A percentile compares a stretch with the other conserved stretches of the same genome.
Evolutionary conservation across 1,140 invertebrate species (phyloP).

Genomic region (Drosophila azteca): DNA sequence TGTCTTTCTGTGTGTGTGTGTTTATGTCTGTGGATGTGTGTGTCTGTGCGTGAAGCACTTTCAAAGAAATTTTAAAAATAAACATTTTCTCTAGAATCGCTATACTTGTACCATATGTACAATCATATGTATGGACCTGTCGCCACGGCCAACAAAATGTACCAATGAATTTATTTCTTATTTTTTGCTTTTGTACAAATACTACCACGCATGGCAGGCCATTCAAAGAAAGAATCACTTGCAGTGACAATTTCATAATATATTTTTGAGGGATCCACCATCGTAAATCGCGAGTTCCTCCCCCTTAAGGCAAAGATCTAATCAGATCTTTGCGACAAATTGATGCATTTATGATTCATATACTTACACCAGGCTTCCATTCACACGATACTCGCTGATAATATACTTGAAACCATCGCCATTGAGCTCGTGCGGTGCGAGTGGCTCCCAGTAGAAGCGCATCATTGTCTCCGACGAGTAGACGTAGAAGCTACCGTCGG

Average conservation of each 20-base stretch:
- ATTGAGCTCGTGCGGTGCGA: constrained; percentile 58
- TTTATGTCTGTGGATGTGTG: constrained; percentile 11
- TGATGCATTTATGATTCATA: neutral
- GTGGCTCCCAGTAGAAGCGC: constrained; percentile 67
- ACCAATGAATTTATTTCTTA: neutral
- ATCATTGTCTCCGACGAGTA: constrained; percentile 55
- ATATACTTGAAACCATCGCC: constrained; percentile 57
- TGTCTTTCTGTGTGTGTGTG: no score
- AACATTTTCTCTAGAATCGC: constrained; percentile 71
- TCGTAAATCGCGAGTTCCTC: no score
- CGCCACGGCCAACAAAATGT: neutral
- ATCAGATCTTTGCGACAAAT: no score
- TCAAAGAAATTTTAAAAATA: constrained; percentile 75
- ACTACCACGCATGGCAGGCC: constrained; percentile 1
- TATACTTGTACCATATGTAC: constrained; percentile 8
- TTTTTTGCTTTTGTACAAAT: neutral
- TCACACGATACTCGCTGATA: constrained; percentile 60
- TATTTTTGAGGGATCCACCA: no score
- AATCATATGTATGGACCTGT: constrained; percentile 12
- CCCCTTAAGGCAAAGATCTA: no score
- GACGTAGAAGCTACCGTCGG: constrained; percentile 70
- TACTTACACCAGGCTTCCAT: constrained; percentile 57
- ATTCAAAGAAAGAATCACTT: constrained; percentile 11
- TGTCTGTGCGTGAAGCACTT: constrained; percentile 31
- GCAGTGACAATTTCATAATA: no score